These are phyloP conservation scores for Smutsia temminckii DNA, from an alignment of 2,797 vertebrate species.

Conservation along the genomic window DNA sequence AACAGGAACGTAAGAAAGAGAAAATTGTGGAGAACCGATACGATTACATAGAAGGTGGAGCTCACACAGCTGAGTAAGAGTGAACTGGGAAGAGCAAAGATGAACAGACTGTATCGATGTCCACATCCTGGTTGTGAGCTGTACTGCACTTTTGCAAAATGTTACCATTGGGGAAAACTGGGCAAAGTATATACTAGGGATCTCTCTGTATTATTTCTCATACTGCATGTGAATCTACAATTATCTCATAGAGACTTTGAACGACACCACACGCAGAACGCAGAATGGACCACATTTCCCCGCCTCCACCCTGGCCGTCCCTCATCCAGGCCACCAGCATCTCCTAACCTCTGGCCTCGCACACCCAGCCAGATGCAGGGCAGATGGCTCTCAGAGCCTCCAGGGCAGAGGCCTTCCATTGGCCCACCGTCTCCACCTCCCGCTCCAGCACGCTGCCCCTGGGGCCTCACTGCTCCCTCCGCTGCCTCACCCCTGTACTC, in stretches of 20 bases:
- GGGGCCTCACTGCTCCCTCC: background rate
- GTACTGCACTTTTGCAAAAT: background rate
- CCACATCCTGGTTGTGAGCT: accelerated
- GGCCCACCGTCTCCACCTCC: background rate
- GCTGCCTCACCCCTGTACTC: background rate
- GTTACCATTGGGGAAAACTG: background rate
- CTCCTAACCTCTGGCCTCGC: background rate
- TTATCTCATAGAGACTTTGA: background rate
- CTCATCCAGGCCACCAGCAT: background rate
- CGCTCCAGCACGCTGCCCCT: accelerated
- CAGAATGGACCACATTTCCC: background rate
- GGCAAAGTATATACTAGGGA: background rate
- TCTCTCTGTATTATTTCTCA: background rate
- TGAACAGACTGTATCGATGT: accelerated
- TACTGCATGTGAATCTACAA: background rate
- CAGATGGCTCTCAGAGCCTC: background rate
- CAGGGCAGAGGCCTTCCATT: no score
- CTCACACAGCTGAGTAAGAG: background rate
- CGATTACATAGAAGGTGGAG: accelerated
- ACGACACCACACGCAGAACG: background rate
- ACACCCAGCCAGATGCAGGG: background rate
- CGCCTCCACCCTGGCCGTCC: background rate
- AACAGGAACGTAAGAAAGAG: no score
- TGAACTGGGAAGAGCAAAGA: background rate
- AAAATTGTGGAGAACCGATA: accelerated